Percentiles rank a stretch among this genome's conserved stretches.
Conservation (phyloP, 2,797 vertebrate species). For the Chiloscyllium punctatum region DNA sequence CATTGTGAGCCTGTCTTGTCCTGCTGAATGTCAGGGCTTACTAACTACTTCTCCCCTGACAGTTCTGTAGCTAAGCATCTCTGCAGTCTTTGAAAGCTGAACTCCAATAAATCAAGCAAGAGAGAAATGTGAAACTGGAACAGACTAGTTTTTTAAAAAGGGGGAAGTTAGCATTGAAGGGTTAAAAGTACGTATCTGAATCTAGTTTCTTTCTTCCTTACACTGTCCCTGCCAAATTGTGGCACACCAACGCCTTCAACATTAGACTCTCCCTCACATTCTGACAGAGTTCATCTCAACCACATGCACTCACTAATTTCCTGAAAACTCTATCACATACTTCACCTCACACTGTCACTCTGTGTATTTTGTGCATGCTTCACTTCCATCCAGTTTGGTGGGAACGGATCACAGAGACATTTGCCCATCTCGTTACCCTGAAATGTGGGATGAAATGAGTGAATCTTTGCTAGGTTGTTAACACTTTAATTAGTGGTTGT, state of each 20-base stretch:
- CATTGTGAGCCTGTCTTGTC: background rate
- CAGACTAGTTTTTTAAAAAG: background rate
- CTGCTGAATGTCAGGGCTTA: background rate
- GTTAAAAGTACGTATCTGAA: background rate
- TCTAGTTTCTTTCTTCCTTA: background rate
- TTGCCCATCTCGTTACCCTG: background rate
- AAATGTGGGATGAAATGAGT: background rate
- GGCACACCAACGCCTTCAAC: background rate
- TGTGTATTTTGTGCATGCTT: background rate
- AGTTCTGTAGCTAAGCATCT: background rate
- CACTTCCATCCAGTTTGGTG: background rate
- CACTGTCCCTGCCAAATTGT: background rate
- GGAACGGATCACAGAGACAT: background rate
- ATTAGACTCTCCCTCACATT: background rate
- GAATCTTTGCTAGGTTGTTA: background rate
- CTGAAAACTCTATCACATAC: background rate
- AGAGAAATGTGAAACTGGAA: background rate
- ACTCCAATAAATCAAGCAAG: background rate
- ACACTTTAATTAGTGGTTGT: background rate
- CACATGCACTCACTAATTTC: background rate
- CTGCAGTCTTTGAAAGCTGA: background rate
- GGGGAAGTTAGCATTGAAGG: background rate
- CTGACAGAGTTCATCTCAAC: no score
- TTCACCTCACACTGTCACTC: background rate
- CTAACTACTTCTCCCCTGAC: background rate